Conservation (phyloP, 2,888 invertebrate species). For the Trichacis sp. region DNA sequence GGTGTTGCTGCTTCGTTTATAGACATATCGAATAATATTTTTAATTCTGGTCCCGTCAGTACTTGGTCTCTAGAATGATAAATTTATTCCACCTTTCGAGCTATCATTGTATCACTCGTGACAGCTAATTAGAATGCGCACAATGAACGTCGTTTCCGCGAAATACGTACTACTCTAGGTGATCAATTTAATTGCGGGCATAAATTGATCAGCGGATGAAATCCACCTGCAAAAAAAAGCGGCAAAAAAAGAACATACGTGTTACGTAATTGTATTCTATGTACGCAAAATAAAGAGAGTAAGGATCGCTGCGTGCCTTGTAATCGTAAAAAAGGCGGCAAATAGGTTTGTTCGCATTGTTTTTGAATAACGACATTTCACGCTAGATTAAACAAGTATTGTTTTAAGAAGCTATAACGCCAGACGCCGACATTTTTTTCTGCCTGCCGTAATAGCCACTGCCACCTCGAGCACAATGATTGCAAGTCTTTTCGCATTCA, state of each 20-base stretch:
- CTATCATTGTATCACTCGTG: too few species aligned
- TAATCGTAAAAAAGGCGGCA: slow-evolving; percentile 37
- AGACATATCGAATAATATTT: too few species aligned
- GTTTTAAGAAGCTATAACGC: slow-evolving; percentile 46
- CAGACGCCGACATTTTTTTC: slow-evolving; percentile 34
- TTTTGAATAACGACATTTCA: slow-evolving; percentile 47
- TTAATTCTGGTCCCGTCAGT: too few species aligned
- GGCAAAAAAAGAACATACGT: neutral
- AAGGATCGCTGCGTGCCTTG: slow-evolving; percentile 19
- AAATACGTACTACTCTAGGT: neutral
- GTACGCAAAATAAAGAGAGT: neutral
- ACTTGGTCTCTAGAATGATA: too few species aligned
- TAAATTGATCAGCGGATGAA: neutral
- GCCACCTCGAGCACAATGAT: slow-evolving; percentile 17
- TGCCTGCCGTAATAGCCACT: slow-evolving; percentile 10
- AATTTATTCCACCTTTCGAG: too few species aligned
- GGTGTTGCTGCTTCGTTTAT: too few species aligned
- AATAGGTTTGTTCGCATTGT: slow-evolving; percentile 49
- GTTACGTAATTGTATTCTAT: slow-evolving; percentile 2
- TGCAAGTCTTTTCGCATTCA: slow-evolving; percentile 16
- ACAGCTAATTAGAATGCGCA: neutral
- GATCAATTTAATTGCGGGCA: slow-evolving; percentile 2
- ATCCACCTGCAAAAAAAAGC: neutral
- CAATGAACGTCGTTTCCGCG: neutral
- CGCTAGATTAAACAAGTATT: slow-evolving; percentile 56